Evolutionary conservation across 1,140 invertebrate genomes (phyloP).

Genomic region (Andrena cerasifolii): DNA sequence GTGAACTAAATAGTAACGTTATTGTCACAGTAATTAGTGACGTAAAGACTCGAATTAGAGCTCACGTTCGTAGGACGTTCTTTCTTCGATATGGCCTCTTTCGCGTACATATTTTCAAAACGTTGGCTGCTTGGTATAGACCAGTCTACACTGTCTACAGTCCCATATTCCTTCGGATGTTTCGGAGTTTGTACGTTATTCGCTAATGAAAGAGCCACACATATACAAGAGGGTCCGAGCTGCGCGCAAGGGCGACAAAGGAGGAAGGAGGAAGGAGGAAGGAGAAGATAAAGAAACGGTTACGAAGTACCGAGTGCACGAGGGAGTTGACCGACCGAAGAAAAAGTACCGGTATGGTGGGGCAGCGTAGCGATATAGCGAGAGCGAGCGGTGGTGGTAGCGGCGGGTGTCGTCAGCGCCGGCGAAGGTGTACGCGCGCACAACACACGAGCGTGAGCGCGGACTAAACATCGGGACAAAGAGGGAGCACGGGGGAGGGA

Average conservation of each 20-base stretch:
- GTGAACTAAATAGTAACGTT: too few species aligned
- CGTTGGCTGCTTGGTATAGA: too few species aligned
- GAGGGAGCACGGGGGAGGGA: constrained; percentile 19
- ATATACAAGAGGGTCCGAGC: not conserved
- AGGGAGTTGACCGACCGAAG: constrained; percentile 31
- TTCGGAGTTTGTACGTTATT: constrained; percentile 10
- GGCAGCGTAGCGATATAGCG: constrained; percentile 14
- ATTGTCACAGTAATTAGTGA: too few species aligned
- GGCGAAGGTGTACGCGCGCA: constrained; percentile 7
- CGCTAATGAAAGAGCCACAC: constrained; percentile 19
- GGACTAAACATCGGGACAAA: not conserved
- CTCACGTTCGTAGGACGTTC: too few species aligned
- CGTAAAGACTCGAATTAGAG: too few species aligned
- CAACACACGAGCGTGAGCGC: constrained; percentile 18
- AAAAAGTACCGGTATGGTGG: constrained; percentile 37
- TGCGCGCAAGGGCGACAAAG: constrained; percentile 9
- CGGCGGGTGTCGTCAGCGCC: not conserved
- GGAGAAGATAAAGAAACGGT: constrained; percentile 55
- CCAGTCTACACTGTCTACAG: too few species aligned
- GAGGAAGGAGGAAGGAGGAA: constrained; percentile 22
- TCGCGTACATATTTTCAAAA: too few species aligned
- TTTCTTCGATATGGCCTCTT: too few species aligned
- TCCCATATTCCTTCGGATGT: too few species aligned
- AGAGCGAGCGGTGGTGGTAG: not conserved
- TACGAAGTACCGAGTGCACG: constrained; percentile 29